Base-by-base conservation (phyloP, 2,113 vertebrate species). In the Ochotona princeps region DNA sequence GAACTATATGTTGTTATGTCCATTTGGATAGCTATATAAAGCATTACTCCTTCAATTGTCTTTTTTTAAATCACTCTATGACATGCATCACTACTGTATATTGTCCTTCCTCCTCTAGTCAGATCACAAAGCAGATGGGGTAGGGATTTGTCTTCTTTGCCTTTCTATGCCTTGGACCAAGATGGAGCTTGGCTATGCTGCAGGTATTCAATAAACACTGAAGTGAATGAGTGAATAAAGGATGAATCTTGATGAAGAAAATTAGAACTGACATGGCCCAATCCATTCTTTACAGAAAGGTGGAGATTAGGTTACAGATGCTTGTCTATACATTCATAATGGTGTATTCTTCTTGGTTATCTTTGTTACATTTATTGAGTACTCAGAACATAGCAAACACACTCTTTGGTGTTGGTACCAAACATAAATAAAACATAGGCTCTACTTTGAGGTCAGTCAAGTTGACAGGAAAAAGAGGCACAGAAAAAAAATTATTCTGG, bases 241-340 rank as follows among this genome's bases (percentile, higher is more conserved):
- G 26, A 60, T 79, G 21, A n/a, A 44, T 70, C 7, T 38, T 49
- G 76, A 89, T 20, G 47, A 72, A 11, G 80, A 73, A 12, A 32
- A 76, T 61, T 91, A 81, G 30, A 93, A 91, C 7, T 18, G 63
- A 67, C 10, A 61, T 72, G 4, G 20, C 61, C 84, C 63, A 49
- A 54, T 44, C 57, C 38, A 38, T 87, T 87, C 76, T 63, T 75
- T 60, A 87, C 20, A 78, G 32, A 87, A 54, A 83, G 67, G 30
- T 61, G 47, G 67, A 94, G 76, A 95, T 69, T 61, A 61, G n/a
- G 38, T 63, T n/a, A n/a, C 93, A 18, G 11, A n/a, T 66, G n/a
- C 10, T 76, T 63, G 69, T 18, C 78, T 47, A 25, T 54, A 15
- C n/a, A 76, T 91, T 91, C 28, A 75, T 73, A 67, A 83, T 69